These are phyloP conservation scores for Hydraecia micacea DNA, from an alignment of 2,888 invertebrate species.

Conservation along the genomic window DNA sequence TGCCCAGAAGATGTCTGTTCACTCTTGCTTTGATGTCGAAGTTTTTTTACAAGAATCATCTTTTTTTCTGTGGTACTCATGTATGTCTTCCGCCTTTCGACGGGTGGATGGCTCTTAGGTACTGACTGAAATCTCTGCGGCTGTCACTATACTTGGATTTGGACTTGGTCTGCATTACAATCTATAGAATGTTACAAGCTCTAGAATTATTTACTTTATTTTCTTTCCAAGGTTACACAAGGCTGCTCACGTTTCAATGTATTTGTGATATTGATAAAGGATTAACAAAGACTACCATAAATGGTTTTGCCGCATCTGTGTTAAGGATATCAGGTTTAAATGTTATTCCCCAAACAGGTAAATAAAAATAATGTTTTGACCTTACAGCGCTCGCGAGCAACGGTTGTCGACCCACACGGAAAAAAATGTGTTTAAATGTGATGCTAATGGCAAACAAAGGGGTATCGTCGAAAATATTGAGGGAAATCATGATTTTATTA, in stretches of 20 bases:
- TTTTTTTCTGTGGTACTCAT: background rate
- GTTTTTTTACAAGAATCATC: no score
- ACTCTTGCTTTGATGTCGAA: no score
- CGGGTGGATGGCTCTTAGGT: no score
- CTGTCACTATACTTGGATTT: background rate
- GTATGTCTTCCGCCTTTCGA: no score
- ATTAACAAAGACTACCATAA: conserved; percentile 20
- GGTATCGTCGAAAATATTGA: background rate
- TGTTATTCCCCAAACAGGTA: conserved; percentile 41
- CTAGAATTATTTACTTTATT: background rate
- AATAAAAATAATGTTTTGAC: conserved; percentile 20
- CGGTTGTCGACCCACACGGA: conserved; percentile 42
- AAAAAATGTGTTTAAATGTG: background rate
- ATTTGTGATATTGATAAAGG: conserved; percentile 8
- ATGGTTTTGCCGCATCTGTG: conserved; percentile 45
- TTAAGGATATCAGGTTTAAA: conserved; percentile 60
- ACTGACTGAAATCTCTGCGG: no score
- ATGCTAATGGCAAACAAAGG: conserved; percentile 4
- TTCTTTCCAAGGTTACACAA: background rate
- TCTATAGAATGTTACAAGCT: no score
- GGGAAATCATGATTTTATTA: background rate
- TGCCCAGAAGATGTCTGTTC: no score
- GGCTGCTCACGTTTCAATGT: background rate
- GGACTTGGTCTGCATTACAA: background rate
- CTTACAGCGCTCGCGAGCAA: background rate